phyloP scores from a whole-genome alignment of 2,113 vertebrate genomes.

The Azemiops feae region DNA sequence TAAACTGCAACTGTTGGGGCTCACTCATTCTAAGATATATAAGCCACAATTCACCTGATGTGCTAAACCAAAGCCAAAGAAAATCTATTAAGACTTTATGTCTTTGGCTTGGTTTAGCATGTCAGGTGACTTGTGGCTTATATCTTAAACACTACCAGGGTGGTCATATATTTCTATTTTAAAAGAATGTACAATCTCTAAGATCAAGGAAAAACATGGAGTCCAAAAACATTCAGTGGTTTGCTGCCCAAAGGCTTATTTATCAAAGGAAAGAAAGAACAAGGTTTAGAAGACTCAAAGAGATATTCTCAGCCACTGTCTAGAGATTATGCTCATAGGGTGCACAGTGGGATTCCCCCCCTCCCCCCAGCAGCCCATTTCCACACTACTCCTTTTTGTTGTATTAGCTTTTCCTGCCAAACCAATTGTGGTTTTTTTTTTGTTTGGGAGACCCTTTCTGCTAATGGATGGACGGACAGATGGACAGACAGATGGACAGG shows the following conservation, averaged over 20 bases:
- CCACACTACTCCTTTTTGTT: not conserved
- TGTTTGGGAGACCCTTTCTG: not conserved
- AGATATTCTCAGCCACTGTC: not conserved
- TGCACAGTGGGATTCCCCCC: not conserved
- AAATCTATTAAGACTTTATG: not conserved
- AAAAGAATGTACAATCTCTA: not conserved
- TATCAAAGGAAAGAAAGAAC: not conserved
- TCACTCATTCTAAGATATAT: not conserved
- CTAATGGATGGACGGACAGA: not conserved
- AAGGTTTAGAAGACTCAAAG: not conserved
- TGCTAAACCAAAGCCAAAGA: not conserved
- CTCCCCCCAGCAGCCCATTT: not conserved
- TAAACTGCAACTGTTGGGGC: not conserved
- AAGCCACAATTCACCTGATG: not conserved
- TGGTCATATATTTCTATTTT: not conserved
- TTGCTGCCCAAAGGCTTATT: conserved; percentile 17
- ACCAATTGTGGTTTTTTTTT: not conserved
- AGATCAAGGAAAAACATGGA: conserved; percentile 30
- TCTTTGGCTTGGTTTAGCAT: not conserved
- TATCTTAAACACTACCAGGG: not conserved
- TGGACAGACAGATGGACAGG: not conserved
- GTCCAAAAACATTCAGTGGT: conserved; percentile 38
- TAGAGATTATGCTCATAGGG: not conserved
- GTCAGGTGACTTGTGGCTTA: not conserved
- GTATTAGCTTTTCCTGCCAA: not conserved